A percentile compares a stretch with the other conserved stretches of the same genome.
These are phyloP conservation scores for Oasisia sp. DNA, from an alignment of 2,888 invertebrate genomes.

Conservation along the genomic window DNA sequence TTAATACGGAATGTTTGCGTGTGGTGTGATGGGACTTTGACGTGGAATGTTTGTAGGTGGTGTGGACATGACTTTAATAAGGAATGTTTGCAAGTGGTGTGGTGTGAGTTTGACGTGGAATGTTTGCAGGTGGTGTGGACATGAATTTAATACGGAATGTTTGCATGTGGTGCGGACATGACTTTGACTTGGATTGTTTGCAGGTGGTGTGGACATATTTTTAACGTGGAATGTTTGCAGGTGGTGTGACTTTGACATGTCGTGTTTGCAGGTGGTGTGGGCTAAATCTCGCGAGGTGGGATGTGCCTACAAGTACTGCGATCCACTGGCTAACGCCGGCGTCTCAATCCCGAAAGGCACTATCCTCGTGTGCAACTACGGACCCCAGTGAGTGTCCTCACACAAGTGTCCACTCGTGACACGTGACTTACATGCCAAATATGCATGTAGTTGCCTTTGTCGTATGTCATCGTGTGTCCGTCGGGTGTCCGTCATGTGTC, in stretches of 20 bases:
- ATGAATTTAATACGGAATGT: not conserved
- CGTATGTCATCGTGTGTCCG: too few relatives aligned
- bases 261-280: not conserved
- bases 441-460: not conserved
- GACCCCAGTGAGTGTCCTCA: conserved; percentile 8
- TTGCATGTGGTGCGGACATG: not conserved
- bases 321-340: not conserved
- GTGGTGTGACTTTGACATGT: not conserved
- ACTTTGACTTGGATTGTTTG: not conserved
- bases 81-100: not conserved
- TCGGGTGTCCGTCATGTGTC: too few relatives aligned
- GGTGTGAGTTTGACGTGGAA: not conserved
- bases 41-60: not conserved
- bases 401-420: not conserved
- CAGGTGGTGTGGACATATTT: not conserved
- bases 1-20: not conserved
- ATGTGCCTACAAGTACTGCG: not conserved
- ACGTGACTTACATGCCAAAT: not conserved
- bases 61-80: not conserved
- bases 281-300: not conserved
- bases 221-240: not conserved
- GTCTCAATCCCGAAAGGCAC: not conserved
- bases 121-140: not conserved
- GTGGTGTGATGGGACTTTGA: not conserved
- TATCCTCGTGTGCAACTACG: conserved; percentile 19